Percentiles rank a stretch among this genome's conserved stretches.
Evolutionary conservation across 1,140 invertebrate species (phyloP).

Genomic region (Scaptomyza hsui): DNA sequence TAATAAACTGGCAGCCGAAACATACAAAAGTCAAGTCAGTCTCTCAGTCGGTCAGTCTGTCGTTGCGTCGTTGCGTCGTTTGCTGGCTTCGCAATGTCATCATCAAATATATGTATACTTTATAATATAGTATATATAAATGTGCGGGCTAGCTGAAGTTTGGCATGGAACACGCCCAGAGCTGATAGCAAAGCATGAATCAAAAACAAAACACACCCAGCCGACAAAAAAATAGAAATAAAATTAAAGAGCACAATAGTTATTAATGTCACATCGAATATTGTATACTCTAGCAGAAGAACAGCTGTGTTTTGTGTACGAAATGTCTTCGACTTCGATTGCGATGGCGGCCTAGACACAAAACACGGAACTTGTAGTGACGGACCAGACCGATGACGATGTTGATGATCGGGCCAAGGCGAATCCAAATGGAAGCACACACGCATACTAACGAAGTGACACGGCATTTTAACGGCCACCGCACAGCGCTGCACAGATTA

Average conservation of each 20-base stretch:
- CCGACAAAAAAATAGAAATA: conserved; percentile 4
- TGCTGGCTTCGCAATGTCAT: conserved; percentile 65
- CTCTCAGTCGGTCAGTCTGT: conserved; percentile 2
- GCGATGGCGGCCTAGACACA: not conserved
- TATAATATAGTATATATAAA: conserved; percentile 4
- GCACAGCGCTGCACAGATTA: conserved; percentile 70
- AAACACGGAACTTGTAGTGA: not conserved
- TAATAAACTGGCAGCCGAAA: conserved; percentile 62
- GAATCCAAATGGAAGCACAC: conserved; percentile 66
- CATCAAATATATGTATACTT: conserved; percentile 49
- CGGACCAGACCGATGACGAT: not conserved
- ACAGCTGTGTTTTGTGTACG: too few relatives aligned
- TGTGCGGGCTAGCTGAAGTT: conserved; percentile 11
- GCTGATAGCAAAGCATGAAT: conserved; percentile 74
- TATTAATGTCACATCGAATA: not conserved
- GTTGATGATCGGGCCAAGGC: conserved; percentile 7
- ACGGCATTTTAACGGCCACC: conserved; percentile 77
- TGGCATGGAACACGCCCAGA: conserved; percentile 67
- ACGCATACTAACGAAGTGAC: conserved; percentile 80
- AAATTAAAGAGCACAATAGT: conserved; percentile 8
- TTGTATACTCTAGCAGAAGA: not conserved
- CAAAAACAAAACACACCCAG: conserved; percentile 76
- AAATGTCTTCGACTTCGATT: not conserved
- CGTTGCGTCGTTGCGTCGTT: not conserved
- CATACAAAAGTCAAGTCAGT: conserved; percentile 1